Percentiles rank a stretch among this genome's conserved stretches.
Evolutionary conservation across 2,888 invertebrate species (phyloP).

Genomic region (Ceriagrion tenellum): DNA sequence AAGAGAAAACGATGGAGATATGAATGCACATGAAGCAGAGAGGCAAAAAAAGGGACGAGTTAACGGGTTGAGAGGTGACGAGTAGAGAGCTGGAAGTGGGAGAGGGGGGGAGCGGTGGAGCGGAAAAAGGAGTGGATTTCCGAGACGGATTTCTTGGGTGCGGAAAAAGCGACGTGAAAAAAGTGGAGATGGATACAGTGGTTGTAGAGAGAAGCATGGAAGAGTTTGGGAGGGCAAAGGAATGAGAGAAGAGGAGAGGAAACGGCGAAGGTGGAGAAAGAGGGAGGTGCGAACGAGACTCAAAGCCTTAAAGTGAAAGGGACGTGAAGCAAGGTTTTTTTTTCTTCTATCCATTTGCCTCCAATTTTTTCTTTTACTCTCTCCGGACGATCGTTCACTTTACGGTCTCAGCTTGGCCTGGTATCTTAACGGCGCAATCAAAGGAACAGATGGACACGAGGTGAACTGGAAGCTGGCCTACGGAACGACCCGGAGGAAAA

Average conservation of each 20-base stretch:
- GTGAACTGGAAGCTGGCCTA: not conserved
- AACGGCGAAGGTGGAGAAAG: not conserved
- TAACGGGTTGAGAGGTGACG: not conserved
- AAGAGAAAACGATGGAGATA: not conserved
- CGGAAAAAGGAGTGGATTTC: not conserved
- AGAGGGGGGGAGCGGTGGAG: not conserved
- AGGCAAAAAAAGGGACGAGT: not conserved
- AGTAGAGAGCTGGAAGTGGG: not conserved
- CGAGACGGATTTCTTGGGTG: conserved; percentile 1
- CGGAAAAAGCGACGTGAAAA: not conserved
- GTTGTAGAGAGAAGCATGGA: no score
- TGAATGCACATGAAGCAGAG: not conserved
- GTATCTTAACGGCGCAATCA: conserved; percentile 18
- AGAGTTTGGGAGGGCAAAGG: not conserved
- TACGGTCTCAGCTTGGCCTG: not conserved
- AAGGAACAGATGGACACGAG: conserved; percentile 1
- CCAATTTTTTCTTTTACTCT: not conserved
- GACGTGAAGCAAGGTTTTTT: not conserved
- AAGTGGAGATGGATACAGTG: not conserved
- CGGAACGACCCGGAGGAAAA: not conserved
- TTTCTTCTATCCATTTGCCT: not conserved
- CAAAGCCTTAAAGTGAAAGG: conserved; percentile 28
- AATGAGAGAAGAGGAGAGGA: not conserved
- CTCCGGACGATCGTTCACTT: not conserved
- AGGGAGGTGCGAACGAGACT: not conserved